Evolutionary conservation across 2,113 vertebrate species (phyloP).

Genomic region (Podocnemis expansa): DNA sequence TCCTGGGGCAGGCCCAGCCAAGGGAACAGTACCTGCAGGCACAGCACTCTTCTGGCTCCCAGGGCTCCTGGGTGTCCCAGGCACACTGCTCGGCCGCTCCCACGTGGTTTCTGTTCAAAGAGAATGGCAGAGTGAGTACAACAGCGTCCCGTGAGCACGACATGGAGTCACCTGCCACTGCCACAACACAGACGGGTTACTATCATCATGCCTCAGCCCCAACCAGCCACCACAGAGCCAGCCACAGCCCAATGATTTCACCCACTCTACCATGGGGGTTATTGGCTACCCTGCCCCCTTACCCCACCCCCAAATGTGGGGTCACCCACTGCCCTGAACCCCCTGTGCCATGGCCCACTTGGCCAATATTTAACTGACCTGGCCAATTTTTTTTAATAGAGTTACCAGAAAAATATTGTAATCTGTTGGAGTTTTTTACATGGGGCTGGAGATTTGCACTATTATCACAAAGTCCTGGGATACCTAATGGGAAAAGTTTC

Average conservation of each 20-base stretch:
- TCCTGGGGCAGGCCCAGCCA: background rate
- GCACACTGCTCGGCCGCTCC: conserved; percentile 89
- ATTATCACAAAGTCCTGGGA: no score
- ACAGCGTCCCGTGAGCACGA: background rate
- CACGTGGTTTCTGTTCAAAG: conserved; percentile 91
- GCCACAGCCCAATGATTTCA: background rate
- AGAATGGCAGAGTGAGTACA: conserved; percentile 22
- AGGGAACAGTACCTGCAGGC: conserved; percentile 84
- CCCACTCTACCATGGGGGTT: background rate
- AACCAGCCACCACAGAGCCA: background rate
- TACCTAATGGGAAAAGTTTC: no score
- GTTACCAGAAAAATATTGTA: no score
- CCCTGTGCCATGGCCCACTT: no score
- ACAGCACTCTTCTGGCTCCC: conserved; percentile 86
- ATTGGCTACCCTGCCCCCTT: background rate
- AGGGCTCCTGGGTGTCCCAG: conserved; percentile 88
- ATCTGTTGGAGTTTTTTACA: no score
- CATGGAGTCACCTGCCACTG: accelerated
- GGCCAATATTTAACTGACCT: no score
- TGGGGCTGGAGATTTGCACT: no score
- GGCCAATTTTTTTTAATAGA: no score
- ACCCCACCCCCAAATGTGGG: background rate
- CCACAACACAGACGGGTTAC: background rate
- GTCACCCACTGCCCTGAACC: no score
- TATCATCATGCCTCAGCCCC: background rate